Evolutionary conservation across 2,797 vertebrate species (phyloP), one percentile per base, ranked within the genome.

Genomic region (Urosaurus nigricauda): DNA sequence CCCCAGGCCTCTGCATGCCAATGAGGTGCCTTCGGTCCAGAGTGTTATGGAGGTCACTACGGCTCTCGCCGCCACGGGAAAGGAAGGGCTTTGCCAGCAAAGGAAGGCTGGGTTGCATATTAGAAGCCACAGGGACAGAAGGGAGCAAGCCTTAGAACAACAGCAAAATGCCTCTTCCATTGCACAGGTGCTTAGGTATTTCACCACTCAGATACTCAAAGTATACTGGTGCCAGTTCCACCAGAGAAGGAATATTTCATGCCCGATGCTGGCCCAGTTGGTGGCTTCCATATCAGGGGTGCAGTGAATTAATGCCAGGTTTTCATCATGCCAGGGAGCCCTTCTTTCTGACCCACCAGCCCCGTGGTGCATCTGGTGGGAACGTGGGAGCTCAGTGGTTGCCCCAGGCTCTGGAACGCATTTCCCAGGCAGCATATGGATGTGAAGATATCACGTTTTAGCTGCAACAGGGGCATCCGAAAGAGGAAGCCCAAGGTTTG

Each of bases 141-240:
- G 74, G 40, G 21, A 26, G n/a, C 14, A 8, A 3, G 3, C 63
- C 9, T 14, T 2, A 4, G 16, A 56, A 60, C 5, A 47, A 68
- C 16, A 21, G 47, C 16, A 16, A 0, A 0, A 53, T 2, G 1
- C 83, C 2, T n/a, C 35, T 6, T 5, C 29, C 16, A 1, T 58
- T 17, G 47, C 53, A 17, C 51, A 29, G 51, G 1, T 13, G 29
- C 68, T 32, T 4, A n/a, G 29, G 5, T 40, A 37, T 74, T 5
- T 5, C n/a, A 7, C 14, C 13, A 12, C 47, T 24, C 6, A 43
- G 35, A 29, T 24, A 2, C 56, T 24, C 12, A 35, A 63, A 82
- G 17, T 21, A 60, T 16, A 11, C 24, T 8, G 35, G 80, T 3
- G 1, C 14, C 17, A 37, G 9, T 1, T 14, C 14, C 26, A 40